Percentiles rank a stretch among this genome's conserved stretches.
Conservation (phyloP, 2,113 vertebrate species). For the Chaetorhynchus papuensis region DNA sequence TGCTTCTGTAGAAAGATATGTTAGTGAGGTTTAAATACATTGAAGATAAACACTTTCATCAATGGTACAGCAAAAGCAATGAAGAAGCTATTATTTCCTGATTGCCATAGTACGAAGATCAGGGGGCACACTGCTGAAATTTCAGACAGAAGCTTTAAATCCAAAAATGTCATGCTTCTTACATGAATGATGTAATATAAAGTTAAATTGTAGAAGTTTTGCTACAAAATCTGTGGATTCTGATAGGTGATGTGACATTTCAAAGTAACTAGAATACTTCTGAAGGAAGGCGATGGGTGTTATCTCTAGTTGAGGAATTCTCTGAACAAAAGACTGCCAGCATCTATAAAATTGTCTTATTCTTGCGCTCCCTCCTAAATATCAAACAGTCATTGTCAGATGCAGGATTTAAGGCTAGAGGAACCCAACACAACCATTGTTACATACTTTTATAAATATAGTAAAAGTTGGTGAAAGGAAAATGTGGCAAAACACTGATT, state of each 20-base stretch:
- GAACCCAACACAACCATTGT: background rate
- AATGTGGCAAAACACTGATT: background rate
- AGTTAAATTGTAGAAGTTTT: background rate
- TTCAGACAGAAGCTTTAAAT: background rate
- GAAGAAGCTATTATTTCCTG: background rate
- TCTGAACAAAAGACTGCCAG: background rate
- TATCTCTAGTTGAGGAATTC: background rate
- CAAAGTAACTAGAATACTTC: background rate
- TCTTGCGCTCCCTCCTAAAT: background rate
- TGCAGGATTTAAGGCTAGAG: background rate
- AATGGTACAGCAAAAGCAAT: background rate
- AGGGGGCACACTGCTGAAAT: background rate
- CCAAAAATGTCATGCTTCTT: background rate
- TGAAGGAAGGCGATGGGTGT: background rate
- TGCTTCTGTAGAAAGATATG: background rate
- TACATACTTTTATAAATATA: background rate
- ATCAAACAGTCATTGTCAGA: background rate
- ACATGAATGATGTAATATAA: background rate
- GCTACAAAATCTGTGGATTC: background rate
- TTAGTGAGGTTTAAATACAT: background rate
- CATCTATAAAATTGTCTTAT: background rate
- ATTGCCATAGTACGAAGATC: background rate
- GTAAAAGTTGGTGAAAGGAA: background rate
- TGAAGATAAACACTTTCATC: background rate
- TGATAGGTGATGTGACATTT: background rate